A percentile compares a stretch with the other conserved stretches of the same genome.
phyloP scores from a whole-genome alignment of 1,140 invertebrate genomes.

The Macrotrachela quadricornifera region DNA sequence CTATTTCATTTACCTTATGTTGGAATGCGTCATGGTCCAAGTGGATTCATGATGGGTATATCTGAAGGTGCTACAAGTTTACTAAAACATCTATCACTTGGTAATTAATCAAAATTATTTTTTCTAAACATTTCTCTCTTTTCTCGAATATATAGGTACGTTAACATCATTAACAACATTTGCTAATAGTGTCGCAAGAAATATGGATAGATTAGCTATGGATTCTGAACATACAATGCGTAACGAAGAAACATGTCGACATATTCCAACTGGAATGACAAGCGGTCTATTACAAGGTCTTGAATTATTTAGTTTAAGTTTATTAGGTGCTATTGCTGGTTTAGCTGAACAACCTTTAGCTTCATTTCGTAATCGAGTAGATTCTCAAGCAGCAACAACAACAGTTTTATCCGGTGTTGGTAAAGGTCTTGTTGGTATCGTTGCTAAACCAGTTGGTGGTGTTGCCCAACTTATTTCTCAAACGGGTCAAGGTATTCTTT shows the following conservation, averaged over 20 bases:
- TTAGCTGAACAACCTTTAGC: slow-evolving; percentile 76
- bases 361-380: slow-evolving; percentile 26
- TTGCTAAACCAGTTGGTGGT: slow-evolving; percentile 70
- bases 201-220: slow-evolving; percentile 65
- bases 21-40: slow-evolving; percentile 55
- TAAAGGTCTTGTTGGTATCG: slow-evolving; percentile 50
- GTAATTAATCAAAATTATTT: too few relatives aligned
- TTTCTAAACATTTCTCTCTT: too few relatives aligned
- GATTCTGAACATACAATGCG: slow-evolving; percentile 50
- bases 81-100: too few relatives aligned
- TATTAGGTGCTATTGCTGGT: slow-evolving; percentile 70
- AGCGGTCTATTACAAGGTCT: slow-evolving; percentile 58
- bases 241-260: slow-evolving; percentile 43
- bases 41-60: slow-evolving; percentile 56
- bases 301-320: slow-evolving; percentile 63
- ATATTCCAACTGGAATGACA: slow-evolving; percentile 47
- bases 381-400: too few relatives aligned
- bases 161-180: slow-evolving; percentile 71
- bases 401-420: slow-evolving; percentile 56
- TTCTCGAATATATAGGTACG: slow-evolving; percentile 48
- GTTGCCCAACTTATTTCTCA: slow-evolving; percentile 73
- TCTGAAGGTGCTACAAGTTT: slow-evolving; percentile 39
- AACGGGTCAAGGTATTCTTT: slow-evolving; percentile 49
- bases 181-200: slow-evolving; percentile 67
- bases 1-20: slow-evolving; percentile 59